Conservation (phyloP, 2,797 vertebrate genomes). For the Picus viridis region DNA sequence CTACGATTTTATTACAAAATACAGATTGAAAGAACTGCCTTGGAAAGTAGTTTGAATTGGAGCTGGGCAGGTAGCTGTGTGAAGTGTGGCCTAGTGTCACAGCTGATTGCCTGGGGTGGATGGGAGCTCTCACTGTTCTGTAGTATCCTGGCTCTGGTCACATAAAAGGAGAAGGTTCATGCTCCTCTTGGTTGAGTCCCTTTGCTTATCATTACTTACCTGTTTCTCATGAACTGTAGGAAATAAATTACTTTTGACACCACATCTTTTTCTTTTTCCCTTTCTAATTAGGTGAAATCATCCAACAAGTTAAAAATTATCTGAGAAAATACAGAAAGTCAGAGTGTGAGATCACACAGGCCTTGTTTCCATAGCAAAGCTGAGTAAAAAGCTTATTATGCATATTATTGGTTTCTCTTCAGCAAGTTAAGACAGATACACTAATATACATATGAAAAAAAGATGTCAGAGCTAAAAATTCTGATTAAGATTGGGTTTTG, state of each 20-base stretch:
- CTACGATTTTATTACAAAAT: fast-evolving
- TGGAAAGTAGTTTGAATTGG: not conserved
- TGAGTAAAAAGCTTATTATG: conserved; percentile 48
- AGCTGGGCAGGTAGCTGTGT: not conserved
- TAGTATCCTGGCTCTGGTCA: fast-evolving
- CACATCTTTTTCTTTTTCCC: not conserved
- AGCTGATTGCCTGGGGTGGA: not conserved
- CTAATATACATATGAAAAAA: conserved; percentile 57
- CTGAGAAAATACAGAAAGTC: conserved; percentile 49
- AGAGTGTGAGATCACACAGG: conserved; percentile 44
- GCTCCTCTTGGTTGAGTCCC: fast-evolving
- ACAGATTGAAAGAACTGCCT: not conserved
- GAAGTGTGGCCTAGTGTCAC: not conserved
- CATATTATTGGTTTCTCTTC: conserved; percentile 37
- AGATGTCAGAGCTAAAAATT: conserved; percentile 35
- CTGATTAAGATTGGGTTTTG: not conserved
- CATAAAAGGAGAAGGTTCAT: fast-evolving
- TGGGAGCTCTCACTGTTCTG: not conserved
- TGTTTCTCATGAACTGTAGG: not conserved
- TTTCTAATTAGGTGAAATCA: conserved; percentile 39
- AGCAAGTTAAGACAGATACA: conserved; percentile 59
- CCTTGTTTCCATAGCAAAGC: conserved; percentile 71
- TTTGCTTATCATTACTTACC: not conserved
- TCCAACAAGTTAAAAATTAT: conserved; percentile 58
- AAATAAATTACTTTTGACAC: conserved; percentile 12